Conservation (phyloP, 2,797 vertebrate species). For the Anabacerthia variegaticeps region DNA sequence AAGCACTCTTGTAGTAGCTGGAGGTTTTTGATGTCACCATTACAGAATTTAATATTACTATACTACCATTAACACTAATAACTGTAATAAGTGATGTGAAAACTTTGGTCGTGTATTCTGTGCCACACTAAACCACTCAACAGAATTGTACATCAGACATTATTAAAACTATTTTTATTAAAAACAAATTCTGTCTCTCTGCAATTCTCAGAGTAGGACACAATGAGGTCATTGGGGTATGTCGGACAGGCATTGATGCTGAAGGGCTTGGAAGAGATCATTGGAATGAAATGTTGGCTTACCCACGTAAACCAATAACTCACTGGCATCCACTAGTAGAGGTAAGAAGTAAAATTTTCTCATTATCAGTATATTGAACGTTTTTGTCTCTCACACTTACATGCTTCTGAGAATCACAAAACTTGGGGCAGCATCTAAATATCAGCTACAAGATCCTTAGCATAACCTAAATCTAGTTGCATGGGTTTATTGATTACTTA, state of each 20-base stretch:
- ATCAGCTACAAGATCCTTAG: background rate
- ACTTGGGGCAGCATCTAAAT: background rate
- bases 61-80: background rate
- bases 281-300: conserved; percentile 98
- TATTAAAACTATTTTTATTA: conserved; percentile 13
- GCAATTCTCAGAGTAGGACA: conserved; percentile 87
- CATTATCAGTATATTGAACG: background rate
- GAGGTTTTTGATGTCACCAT: background rate
- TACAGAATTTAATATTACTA: background rate
- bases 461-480: background rate
- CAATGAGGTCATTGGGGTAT: conserved; percentile 98
- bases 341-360: conserved; percentile 75
- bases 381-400: background rate
- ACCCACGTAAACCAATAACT: conserved; percentile 96
- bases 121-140: background rate
- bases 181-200: background rate
- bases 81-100: background rate
- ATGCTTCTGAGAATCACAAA: background rate
- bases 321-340: conserved; percentile 96
- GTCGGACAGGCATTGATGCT: conserved; percentile 89
- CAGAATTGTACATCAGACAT: background rate
- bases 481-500: background rate
- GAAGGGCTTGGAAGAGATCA: conserved; percentile 95
- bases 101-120: background rate
- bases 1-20: background rate